Conservation (phyloP, 2,113 vertebrate genomes). For the Mola mola region DNA sequence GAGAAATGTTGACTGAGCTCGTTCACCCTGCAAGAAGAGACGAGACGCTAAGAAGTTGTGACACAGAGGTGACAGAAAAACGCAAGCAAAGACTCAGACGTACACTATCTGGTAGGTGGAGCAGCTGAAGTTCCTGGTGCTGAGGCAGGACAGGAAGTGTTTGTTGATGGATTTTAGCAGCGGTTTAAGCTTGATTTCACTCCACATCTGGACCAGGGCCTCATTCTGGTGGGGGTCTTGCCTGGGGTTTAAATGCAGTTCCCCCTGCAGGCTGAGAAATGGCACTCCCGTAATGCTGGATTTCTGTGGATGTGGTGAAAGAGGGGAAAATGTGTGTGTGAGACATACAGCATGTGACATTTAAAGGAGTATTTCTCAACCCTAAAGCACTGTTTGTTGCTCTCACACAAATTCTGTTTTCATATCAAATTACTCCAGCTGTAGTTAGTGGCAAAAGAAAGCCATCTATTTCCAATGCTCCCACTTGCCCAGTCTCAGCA, state of each 20-base stretch:
- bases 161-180: constrained; percentile 74
- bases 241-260: constrained; percentile 18
- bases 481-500: no score
- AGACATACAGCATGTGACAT: no score
- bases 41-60: background rate
- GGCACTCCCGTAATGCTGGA: constrained; percentile 61
- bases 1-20: constrained; percentile 73
- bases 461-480: no score
- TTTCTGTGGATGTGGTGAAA: constrained; percentile 42
- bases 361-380: no score
- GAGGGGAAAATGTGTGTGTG: background rate
- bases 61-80: background rate
- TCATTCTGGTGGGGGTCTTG: constrained; percentile 65
- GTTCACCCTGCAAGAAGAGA: constrained; percentile 55
- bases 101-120: constrained; percentile 80
- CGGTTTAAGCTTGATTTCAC: constrained; percentile 76
- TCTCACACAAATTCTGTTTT: no score
- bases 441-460: no score
- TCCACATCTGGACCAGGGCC: constrained; percentile 75
- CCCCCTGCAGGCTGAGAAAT: constrained; percentile 58
- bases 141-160: constrained; percentile 78
- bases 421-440: no score
- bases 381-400: no score
- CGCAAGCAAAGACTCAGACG: background rate
- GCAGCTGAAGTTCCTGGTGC: constrained; percentile 82